phyloP scores from a whole-genome alignment of 2,888 invertebrate species.

The Epicampocera succincta region DNA sequence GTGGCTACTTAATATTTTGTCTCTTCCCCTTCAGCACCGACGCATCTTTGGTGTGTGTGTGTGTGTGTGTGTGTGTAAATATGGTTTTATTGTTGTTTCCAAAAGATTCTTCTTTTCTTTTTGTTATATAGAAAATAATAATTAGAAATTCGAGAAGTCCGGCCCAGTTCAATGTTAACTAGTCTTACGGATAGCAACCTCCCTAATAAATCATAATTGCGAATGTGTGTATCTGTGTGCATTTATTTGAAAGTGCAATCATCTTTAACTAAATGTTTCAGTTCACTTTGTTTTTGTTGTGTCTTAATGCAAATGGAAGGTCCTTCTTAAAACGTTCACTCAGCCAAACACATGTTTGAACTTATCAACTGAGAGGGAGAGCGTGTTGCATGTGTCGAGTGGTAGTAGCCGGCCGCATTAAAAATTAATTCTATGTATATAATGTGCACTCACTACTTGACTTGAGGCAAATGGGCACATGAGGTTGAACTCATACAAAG shows the following conservation, averaged over 20 bases:
- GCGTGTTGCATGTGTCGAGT: slow-evolving; percentile 43
- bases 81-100: too few species aligned
- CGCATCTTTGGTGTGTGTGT: background rate
- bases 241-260: background rate
- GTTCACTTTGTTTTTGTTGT: slow-evolving; percentile 29
- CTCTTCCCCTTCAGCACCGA: background rate
- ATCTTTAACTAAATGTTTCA: slow-evolving; percentile 2
- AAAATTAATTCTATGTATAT: slow-evolving; percentile 37
- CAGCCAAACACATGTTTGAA: background rate
- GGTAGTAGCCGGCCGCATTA: slow-evolving; percentile 52
- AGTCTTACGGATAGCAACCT: too few species aligned
- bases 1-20: slow-evolving; percentile 20
- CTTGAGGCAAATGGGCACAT: slow-evolving; percentile 49
- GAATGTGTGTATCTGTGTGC: too few species aligned
- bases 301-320: slow-evolving; percentile 54
- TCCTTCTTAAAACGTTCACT: slow-evolving; percentile 17
- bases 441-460: slow-evolving; percentile 34
- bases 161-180: too few species aligned
- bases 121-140: too few species aligned
- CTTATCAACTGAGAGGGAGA: background rate
- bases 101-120: too few species aligned
- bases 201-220: background rate
- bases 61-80: too few species aligned
- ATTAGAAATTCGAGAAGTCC: too few species aligned
- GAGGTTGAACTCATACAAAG: slow-evolving; percentile 36